phyloP scores from a whole-genome alignment of 2,113 vertebrate species.

The Polyodon spathula region DNA sequence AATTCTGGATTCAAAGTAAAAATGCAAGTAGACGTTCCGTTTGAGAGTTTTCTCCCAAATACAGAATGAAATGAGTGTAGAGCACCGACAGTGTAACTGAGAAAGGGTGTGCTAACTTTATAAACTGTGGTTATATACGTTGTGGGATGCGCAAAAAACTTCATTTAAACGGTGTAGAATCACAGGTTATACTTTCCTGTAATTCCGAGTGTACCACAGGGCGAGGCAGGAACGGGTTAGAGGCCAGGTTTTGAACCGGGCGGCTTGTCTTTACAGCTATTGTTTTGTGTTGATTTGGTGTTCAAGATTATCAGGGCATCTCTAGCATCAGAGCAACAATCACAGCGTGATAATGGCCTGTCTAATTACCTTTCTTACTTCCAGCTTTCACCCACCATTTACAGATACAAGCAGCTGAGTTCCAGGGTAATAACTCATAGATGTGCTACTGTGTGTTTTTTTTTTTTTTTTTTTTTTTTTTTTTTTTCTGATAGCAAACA shows the following conservation, averaged over 20 bases:
- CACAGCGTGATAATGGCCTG: slow-evolving; percentile 34
- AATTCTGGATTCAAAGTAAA: too few relatives aligned
- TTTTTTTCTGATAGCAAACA: too few relatives aligned
- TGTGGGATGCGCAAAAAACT: too few relatives aligned
- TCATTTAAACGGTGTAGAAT: too few relatives aligned
- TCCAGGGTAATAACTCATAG: not conserved
- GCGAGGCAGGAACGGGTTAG: slow-evolving; percentile 28
- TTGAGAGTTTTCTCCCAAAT: too few relatives aligned
- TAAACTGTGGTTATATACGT: too few relatives aligned
- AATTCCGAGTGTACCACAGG: slow-evolving; percentile 24
- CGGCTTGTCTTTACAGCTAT: slow-evolving; percentile 38
- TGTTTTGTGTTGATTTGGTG: slow-evolving; percentile 41
- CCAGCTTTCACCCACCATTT: slow-evolving; percentile 29
- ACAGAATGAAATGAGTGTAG: too few relatives aligned
- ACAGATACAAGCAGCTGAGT: slow-evolving; percentile 13
- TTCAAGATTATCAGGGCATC: slow-evolving; percentile 41
- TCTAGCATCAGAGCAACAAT: slow-evolving; percentile 39
- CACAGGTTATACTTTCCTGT: not conserved
- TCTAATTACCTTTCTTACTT: slow-evolving; percentile 43
- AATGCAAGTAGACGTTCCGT: too few relatives aligned
- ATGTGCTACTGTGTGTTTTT: too few relatives aligned
- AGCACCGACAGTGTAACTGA: too few relatives aligned
- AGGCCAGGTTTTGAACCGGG: slow-evolving; percentile 41
- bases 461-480: too few relatives aligned
- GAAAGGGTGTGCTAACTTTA: too few relatives aligned